Evolutionary conservation across 2,113 vertebrate species (phyloP).

Genomic region (Trichomycterus rosablanca): DNA sequence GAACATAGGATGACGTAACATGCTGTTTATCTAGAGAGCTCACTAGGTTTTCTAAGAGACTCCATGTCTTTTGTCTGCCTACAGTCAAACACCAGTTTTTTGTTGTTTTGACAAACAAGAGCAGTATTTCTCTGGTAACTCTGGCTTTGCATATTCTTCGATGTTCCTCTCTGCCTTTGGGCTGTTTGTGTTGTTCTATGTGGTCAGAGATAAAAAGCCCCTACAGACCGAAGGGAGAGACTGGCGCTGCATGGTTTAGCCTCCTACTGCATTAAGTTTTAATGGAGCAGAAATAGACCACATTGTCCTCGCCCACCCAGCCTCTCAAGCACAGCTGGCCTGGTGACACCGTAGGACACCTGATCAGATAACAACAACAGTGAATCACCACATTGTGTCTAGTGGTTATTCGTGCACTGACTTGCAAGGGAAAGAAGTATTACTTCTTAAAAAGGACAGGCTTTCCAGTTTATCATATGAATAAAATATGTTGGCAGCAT

Average conservation of each 20-base stretch:
- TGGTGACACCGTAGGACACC: constrained; percentile 36
- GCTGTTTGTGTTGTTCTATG: constrained; percentile 39
- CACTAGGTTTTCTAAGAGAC: background rate
- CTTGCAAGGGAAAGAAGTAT: too few relatives aligned
- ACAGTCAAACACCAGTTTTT: constrained; percentile 32
- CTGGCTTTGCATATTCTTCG: constrained; percentile 24
- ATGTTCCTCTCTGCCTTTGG: constrained; percentile 29
- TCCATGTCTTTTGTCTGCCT: constrained; percentile 15
- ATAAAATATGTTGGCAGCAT: too few relatives aligned
- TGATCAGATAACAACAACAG: constrained; percentile 50
- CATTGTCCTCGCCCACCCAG: constrained; percentile 22
- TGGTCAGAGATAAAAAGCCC: constrained; percentile 41
- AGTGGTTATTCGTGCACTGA: too few relatives aligned
- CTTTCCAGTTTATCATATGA: too few relatives aligned
- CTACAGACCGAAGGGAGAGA: constrained; percentile 7
- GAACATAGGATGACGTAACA: too few relatives aligned
- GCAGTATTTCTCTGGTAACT: constrained; percentile 5
- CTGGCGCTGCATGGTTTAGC: constrained; percentile 27
- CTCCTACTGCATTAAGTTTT: constrained; percentile 40
- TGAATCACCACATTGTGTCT: too few relatives aligned
- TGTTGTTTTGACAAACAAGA: constrained; percentile 35
- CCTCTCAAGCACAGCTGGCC: constrained; percentile 29
- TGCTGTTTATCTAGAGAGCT: too few relatives aligned
- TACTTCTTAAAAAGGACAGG: too few relatives aligned
- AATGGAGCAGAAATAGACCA: constrained; percentile 50